Conservation (phyloP, 2,888 invertebrate genomes). For the Lasius fuliginosus region DNA sequence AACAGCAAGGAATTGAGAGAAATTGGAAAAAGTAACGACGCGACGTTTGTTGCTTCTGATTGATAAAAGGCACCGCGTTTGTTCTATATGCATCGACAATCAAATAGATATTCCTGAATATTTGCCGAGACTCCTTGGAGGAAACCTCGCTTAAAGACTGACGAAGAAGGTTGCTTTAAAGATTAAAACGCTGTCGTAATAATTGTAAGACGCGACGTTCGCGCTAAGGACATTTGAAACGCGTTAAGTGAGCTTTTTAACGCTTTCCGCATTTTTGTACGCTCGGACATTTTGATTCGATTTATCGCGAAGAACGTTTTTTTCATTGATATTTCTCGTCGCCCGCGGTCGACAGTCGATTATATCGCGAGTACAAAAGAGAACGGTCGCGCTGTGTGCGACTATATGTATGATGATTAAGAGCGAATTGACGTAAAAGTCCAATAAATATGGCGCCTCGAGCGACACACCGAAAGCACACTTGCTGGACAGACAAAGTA, state of each 20-base stretch:
- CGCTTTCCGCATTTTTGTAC: neutral
- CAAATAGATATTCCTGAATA: neutral
- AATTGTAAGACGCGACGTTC: no score
- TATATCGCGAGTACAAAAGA: conserved; percentile 12
- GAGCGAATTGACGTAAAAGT: conserved; percentile 29
- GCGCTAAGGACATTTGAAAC: neutral
- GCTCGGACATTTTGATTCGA: neutral
- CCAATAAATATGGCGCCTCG: conserved; percentile 26
- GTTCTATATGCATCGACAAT: neutral
- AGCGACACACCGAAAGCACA: neutral
- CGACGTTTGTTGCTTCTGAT: neutral
- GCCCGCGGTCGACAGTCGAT: conserved; percentile 20
- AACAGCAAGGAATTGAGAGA: conserved; percentile 32
- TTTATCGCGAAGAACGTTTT: conserved; percentile 18
- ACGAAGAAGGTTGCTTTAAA: neutral
- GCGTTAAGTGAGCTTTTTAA: neutral
- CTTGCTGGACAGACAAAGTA: neutral
- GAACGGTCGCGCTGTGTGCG: neutral
- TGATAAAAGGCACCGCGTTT: neutral
- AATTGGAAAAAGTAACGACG: conserved; percentile 24
- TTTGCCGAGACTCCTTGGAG: neutral
- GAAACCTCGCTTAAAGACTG: neutral
- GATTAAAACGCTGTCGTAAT: conserved; percentile 5
- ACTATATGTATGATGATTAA: conserved; percentile 5
- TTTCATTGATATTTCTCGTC: conserved; percentile 21